Percentiles rank a stretch among this genome's conserved stretches.
Evolutionary conservation across 1,140 invertebrate species (phyloP).

Genomic region (Oscheius sp.): DNA sequence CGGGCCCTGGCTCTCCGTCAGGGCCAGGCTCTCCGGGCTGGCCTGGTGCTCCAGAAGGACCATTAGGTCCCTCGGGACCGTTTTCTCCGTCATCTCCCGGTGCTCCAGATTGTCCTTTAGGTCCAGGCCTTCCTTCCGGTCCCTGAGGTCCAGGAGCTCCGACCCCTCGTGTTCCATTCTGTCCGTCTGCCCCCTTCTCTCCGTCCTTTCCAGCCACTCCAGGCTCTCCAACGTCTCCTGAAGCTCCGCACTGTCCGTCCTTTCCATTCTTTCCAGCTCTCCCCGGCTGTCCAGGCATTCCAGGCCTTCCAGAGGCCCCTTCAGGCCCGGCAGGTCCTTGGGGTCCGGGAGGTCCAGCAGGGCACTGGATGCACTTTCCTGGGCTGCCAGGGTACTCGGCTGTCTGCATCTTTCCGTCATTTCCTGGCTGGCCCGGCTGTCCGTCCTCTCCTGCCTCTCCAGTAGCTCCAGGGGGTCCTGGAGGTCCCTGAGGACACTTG

Average conservation of each 20-base stretch:
- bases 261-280: conserved; percentile 3
- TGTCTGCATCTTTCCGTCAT: background rate
- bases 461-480: conserved; percentile 26
- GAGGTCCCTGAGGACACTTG: conserved; percentile 26
- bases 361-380: conserved; percentile 14
- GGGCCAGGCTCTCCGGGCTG: conserved; percentile 8
- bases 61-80: conserved; percentile 14
- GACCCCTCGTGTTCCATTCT: conserved; percentile 16
- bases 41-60: conserved; percentile 17
- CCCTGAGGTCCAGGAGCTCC: conserved; percentile 20
- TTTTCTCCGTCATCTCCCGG: conserved; percentile 8
- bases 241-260: background rate
- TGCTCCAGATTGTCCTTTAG: conserved; percentile 8
- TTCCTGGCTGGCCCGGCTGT: conserved; percentile 18
- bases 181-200: conserved; percentile 14
- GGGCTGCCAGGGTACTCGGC: background rate
- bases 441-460: conserved; percentile 27
- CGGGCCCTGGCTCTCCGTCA: conserved; percentile 10
- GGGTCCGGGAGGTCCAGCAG: conserved; percentile 10
- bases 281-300: conserved; percentile 19
- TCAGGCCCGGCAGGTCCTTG: conserved; percentile 5
- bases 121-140: background rate
- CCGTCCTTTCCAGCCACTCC: conserved; percentile 13
- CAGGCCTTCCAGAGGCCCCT: conserved; percentile 21
- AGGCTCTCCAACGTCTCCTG: conserved; percentile 19